Evolutionary conservation across 2,113 vertebrate genomes (phyloP).

Genomic region (Menura novaehollandiae): DNA sequence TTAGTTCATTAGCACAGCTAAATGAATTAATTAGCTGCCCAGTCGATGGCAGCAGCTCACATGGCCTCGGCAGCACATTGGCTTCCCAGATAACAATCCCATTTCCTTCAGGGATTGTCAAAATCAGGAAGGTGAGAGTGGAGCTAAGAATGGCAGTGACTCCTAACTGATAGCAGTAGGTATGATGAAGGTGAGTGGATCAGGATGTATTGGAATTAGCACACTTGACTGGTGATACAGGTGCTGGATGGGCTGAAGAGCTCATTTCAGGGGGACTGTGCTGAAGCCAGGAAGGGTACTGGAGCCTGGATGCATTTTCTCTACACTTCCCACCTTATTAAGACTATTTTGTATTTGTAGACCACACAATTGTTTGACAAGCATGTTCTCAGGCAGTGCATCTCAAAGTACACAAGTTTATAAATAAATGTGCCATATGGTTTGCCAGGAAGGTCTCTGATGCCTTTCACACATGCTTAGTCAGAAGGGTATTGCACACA

Average conservation of each 20-base stretch:
- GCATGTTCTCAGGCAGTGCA: background rate
- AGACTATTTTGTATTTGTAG: background rate
- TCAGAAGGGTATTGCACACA: background rate
- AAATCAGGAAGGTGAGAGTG: background rate
- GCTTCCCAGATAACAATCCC: background rate
- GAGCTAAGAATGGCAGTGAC: background rate
- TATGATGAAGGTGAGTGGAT: background rate
- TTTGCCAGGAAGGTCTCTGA: background rate
- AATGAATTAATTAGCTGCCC: background rate
- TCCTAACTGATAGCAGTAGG: background rate
- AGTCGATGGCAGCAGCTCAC: background rate
- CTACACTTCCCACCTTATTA: background rate
- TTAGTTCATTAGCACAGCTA: background rate
- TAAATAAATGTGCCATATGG: background rate
- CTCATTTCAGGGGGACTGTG: background rate
- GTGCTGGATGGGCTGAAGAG: background rate
- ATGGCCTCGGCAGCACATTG: accelerated
- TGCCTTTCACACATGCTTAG: background rate
- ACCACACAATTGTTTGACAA: background rate
- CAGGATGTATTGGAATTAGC: background rate
- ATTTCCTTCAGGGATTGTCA: background rate
- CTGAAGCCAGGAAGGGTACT: background rate
- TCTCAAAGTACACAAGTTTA: background rate
- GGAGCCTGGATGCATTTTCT: background rate
- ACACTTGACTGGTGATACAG: background rate